phyloP scores from a whole-genome alignment of 2,888 invertebrate genomes.

The Argyresthia goedartella region DNA sequence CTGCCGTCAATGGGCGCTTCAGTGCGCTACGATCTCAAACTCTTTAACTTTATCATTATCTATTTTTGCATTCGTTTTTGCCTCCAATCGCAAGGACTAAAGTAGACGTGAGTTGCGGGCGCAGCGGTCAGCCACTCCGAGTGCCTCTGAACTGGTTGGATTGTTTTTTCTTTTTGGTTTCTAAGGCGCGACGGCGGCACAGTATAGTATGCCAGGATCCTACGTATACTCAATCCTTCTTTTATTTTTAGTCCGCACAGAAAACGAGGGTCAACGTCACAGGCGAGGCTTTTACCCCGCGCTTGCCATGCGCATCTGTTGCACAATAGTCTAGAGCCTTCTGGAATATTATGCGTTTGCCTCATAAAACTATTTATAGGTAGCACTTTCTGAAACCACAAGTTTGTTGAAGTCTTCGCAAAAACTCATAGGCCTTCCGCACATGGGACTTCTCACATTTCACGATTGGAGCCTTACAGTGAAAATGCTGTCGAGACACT shows the following conservation, averaged over 20 bases:
- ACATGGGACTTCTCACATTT: too few species aligned
- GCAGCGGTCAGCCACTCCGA: conserved; percentile 28
- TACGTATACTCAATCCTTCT: conserved; percentile 46
- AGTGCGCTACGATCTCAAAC: conserved; percentile 26
- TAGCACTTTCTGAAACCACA: neutral
- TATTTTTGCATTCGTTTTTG: conserved; percentile 27
- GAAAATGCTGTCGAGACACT: too few species aligned
- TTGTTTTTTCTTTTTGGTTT: conserved; percentile 47
- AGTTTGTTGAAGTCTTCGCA: too few species aligned
- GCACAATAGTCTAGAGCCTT: conserved; percentile 59
- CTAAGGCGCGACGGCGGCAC: conserved; percentile 26
- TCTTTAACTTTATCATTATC: conserved; percentile 6
- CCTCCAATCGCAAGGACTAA: conserved; percentile 30
- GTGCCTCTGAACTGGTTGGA: conserved; percentile 50
- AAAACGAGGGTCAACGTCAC: conserved; percentile 60
- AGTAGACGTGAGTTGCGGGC: conserved; percentile 23
- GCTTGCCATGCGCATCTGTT: conserved; percentile 44
- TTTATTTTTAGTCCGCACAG: conserved; percentile 59
- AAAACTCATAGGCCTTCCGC: too few species aligned
- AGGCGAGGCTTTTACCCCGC: conserved; percentile 55
- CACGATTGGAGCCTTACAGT: too few species aligned
- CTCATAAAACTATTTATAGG: conserved; percentile 10
- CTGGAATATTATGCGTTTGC: conserved; percentile 14
- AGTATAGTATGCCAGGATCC: conserved; percentile 52
- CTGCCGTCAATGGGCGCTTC: conserved; percentile 35